Conservation (phyloP, 2,888 invertebrate species). For the Phalera bucephala region DNA sequence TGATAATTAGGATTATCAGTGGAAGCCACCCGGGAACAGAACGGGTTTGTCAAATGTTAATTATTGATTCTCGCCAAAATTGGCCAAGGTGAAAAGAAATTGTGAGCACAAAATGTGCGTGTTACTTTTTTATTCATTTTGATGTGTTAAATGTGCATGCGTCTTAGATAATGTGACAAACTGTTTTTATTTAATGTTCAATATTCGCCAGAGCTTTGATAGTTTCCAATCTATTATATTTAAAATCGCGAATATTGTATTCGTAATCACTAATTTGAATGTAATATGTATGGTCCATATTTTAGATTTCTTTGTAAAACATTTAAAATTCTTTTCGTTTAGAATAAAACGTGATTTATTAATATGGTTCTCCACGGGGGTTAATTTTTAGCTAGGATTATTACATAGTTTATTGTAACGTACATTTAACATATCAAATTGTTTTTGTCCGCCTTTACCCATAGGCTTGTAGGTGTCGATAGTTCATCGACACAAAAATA, state of each 20-base stretch:
- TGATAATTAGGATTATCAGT: constrained; percentile 68
- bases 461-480: constrained; percentile 73
- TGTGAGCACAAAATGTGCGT: constrained; percentile 1
- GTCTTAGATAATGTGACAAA: constrained; percentile 8
- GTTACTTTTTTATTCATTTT: neutral
- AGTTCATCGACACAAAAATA: constrained; percentile 48
- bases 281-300: no score
- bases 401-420: constrained; percentile 12
- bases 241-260: no score
- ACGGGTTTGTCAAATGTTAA: constrained; percentile 50
- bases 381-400: neutral
- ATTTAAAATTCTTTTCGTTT: no score
- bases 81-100: constrained; percentile 41
- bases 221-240: no score
- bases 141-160: constrained; percentile 1
- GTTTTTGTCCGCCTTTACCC: constrained; percentile 74
- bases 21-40: constrained; percentile 43
- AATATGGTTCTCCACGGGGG: no score
- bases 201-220: no score
- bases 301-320: no score
- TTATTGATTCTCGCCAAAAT: constrained; percentile 48
- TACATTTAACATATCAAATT: constrained; percentile 59
- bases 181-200: neutral
- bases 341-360: no score
- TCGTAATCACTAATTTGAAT: no score